Base-by-base conservation (phyloP, 2,888 invertebrate genomes). In the Dioctria linearis region DNA sequence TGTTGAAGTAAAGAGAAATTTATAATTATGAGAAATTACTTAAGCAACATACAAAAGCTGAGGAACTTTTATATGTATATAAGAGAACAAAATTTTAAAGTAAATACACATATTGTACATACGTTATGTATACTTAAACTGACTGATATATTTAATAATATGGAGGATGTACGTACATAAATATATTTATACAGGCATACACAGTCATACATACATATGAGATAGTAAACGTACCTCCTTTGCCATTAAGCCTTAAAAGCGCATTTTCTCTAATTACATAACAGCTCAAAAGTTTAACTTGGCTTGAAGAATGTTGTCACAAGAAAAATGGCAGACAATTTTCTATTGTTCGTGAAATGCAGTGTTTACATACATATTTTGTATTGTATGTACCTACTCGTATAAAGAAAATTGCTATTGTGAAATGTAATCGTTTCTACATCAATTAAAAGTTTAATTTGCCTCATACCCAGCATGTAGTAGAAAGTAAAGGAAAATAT, bases 11-110 rank as follows among this genome's bases (percentile, higher is more conserved):
- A 39, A 67, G 40, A 51, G 71, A 59, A 37, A 59, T 61, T 25
- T 73, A 81, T 79, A 81, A 81, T 81, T 73, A 79, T 81, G 75
- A 73, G 66, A 79, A 79, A 79, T 81, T 79, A 46, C 73, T 73
- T 61, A 54, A 75, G 75, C 73, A 43, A 59, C 75, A 39, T 61
- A 43, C 40, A n/a, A 63, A 39, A 37, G 63, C 46, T 25, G 25
- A 25, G 25, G 25, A 25, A 25, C 25, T 25, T 25, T 25, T 25
- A 25, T 25, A 25, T n/a, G n/a, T n/a, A n/a, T 25, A 25, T 25
- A 25, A 39, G 13, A 42, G 71, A 49, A 71, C 25, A 46, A 49
- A 25, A 25, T 25, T 25, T 25, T 25, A 25, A 25, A 25, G 25
- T 25, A 25, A 25, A 25, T 25, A 25, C 25, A 25, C 25, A 25